Conservation (phyloP, 2,113 vertebrate species). For the Anguilla rostrata region DNA sequence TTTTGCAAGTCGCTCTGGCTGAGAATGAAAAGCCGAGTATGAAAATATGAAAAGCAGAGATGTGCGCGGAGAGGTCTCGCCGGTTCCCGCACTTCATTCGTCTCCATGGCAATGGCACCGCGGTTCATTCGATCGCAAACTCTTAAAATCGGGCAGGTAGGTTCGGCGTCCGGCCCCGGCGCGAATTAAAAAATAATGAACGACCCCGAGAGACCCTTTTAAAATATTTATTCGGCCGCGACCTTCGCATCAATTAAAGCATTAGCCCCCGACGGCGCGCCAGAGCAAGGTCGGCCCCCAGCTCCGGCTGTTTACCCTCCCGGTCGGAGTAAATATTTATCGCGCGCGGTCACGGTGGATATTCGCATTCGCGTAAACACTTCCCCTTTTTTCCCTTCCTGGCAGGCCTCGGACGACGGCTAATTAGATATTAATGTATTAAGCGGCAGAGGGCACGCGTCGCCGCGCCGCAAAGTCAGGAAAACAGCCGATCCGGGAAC, state of each 20-base stretch:
- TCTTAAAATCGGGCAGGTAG: background rate
- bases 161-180: background rate
- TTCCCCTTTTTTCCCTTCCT: background rate
- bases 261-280: constrained; percentile 1
- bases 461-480: constrained; percentile 15
- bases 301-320: constrained; percentile 8
- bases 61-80: background rate
- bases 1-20: too few species aligned
- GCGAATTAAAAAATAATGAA: constrained; percentile 22
- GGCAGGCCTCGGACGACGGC: constrained; percentile 13
- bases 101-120: background rate
- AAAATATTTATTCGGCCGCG: constrained; percentile 24
- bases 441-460: constrained; percentile 30
- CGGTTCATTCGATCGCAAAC: background rate
- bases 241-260: constrained; percentile 23
- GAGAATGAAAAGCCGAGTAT: too few species aligned
- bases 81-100: background rate
- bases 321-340: constrained; percentile 17
- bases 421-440: constrained; percentile 18
- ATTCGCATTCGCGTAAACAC: constrained; percentile 27
- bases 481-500: background rate
- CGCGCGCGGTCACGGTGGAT: background rate
- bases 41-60: background rate
- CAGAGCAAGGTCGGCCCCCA: background rate
- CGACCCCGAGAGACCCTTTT: constrained; percentile 6